Evolutionary conservation across 1,140 invertebrate genomes (phyloP).

Genomic region (Cydia fagiglandana): DNA sequence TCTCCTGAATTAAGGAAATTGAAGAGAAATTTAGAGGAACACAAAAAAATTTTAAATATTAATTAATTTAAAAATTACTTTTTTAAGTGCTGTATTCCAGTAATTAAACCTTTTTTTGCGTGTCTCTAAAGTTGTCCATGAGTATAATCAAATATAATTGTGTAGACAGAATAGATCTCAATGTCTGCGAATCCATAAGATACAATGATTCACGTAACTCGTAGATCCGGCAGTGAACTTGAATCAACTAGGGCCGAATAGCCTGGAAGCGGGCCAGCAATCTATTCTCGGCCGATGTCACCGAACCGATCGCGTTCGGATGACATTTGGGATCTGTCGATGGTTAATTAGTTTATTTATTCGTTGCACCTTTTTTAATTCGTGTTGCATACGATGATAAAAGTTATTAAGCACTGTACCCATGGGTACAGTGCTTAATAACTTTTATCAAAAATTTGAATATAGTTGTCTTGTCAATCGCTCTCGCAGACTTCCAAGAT

Average conservation of each 20-base stretch:
- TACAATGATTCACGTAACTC: neutral
- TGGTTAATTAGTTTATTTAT: neutral
- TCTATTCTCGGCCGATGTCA: neutral
- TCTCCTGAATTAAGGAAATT: too few relatives aligned
- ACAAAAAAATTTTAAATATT: too few relatives aligned
- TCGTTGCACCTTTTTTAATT: neutral
- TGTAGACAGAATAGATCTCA: neutral
- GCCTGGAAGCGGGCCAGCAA: neutral
- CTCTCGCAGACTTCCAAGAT: too few relatives aligned
- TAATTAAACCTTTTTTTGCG: too few relatives aligned
- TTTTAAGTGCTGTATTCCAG: too few relatives aligned
- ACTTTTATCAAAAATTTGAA: too few relatives aligned
- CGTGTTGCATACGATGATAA: neutral
- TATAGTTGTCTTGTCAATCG: too few relatives aligned
- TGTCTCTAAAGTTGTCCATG: too few relatives aligned
- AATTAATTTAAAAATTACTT: too few relatives aligned
- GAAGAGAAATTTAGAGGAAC: too few relatives aligned
- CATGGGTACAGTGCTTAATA: too few relatives aligned
- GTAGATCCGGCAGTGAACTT: neutral
- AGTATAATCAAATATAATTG: neutral
- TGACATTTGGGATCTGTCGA: slow-evolving; percentile 20
- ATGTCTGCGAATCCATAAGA: neutral
- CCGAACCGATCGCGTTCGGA: neutral
- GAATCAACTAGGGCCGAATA: slow-evolving; percentile 17
- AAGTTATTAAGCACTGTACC: too few relatives aligned